Conservation (phyloP, 1,140 invertebrate species). For the Cherax destructor region DNA sequence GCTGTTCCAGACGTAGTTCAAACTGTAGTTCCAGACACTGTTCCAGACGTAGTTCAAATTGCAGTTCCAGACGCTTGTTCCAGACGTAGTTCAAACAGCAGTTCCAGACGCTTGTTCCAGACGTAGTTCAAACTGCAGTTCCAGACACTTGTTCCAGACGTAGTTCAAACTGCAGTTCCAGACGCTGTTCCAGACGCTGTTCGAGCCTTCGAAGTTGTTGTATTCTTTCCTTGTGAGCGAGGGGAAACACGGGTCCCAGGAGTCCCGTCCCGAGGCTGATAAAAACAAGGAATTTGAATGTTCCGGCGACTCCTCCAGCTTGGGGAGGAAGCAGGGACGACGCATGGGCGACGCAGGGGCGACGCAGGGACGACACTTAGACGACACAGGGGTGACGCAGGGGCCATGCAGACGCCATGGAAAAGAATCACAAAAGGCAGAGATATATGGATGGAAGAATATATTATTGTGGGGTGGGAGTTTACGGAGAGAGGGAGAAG, state of each 20-base stretch:
- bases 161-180: neutral
- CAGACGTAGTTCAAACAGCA: neutral
- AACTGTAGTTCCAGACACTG: neutral
- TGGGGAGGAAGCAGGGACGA: neutral
- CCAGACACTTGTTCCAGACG: neutral
- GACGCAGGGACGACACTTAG: neutral
- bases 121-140: neutral
- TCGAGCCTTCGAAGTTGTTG: neutral
- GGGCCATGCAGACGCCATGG: neutral
- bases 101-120: neutral
- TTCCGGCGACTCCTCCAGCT: conserved; percentile 37
- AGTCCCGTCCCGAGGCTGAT: conserved; percentile 35
- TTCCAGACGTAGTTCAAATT: too few species aligned
- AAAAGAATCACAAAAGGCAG: neutral
- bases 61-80: too few species aligned
- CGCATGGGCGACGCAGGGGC: neutral
- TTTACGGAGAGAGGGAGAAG: neutral
- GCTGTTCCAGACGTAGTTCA: neutral
- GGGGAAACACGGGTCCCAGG: conserved; percentile 15
- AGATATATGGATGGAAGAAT: neutral
- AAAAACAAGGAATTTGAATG: conserved; percentile 46
- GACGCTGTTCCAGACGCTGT: neutral
- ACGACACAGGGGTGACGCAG: neutral
- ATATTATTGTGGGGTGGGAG: neutral
- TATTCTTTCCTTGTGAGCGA: conserved; percentile 14